phyloP scores from a whole-genome alignment of 2,113 vertebrate genomes.

The Pleuronectes platessa region DNA sequence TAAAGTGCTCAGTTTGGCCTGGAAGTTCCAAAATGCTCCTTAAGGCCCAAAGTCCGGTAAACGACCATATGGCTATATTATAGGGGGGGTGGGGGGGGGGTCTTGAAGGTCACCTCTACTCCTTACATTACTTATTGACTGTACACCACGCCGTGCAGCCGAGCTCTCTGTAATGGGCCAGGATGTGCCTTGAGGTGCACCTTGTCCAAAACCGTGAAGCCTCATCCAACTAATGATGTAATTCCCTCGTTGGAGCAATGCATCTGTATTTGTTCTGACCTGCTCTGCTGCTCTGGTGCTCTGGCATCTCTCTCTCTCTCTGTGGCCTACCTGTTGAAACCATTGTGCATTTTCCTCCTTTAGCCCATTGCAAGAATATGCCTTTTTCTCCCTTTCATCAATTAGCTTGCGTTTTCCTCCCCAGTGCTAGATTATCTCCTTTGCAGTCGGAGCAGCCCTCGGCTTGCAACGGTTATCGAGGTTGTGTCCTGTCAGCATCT shows the following conservation, averaged over 20 bases:
- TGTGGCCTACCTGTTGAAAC: constrained; percentile 47
- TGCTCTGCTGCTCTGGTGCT: constrained; percentile 8
- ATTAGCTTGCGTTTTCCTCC: constrained; percentile 37
- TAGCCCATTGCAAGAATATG: constrained; percentile 12
- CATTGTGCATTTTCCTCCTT: constrained; percentile 8
- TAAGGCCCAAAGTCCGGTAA: constrained; percentile 15
- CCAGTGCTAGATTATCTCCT: constrained; percentile 49
- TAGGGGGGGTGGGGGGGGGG: constrained; percentile 24
- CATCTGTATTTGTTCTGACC: constrained; percentile 39
- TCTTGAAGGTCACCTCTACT: constrained; percentile 57
- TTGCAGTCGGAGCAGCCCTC: constrained; percentile 56
- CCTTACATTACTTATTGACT: background rate
- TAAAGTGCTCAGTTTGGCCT: background rate
- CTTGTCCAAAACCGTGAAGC: constrained; percentile 44
- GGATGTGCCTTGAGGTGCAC: constrained; percentile 46
- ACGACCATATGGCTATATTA: constrained; percentile 39
- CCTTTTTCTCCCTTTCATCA: background rate
- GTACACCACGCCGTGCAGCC: constrained; percentile 47
- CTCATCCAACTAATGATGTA: constrained; percentile 57
- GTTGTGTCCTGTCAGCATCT: constrained; percentile 76
- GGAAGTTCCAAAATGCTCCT: constrained; percentile 31
- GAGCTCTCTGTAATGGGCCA: constrained; percentile 62
- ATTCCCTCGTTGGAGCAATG: constrained; percentile 40
- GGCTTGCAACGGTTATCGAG: constrained; percentile 60
- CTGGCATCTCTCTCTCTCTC: constrained; percentile 34